Evolutionary conservation across 1,140 invertebrate genomes (phyloP), one percentile per base, ranked within the genome.

Genomic region (Psilanteris sp.): DNA sequence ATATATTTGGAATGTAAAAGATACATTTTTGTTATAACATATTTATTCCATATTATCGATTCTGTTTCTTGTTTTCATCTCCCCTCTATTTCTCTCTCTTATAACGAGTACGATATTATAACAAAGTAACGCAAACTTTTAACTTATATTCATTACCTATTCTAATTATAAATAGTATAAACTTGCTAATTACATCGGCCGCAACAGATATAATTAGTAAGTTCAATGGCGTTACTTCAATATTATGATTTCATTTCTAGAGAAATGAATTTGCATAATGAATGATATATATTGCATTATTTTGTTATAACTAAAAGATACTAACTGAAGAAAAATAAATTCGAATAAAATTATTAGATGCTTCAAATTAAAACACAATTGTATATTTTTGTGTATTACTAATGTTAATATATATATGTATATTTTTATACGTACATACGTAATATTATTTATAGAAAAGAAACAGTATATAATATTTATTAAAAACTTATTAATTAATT

Each of bases 101-200:
- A 29, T 44, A 48, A 39, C 13, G 52, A 41, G 59, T 26, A 26
- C 11, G 6, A 14, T 32, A 26, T 67, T 57, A 46, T 31, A 39
- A 48, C 50, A 48, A 55, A 67, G 50, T 46, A 68, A 48, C 11
- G 3, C 10, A 59, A 68, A 59, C 62, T 68, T 59, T 57, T 50
- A 59, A 50, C 43, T 68, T 43, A 59, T 13, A 41, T 52, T 57
- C 52, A 68, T 68, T 50, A 48, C 50, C 27, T 50, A 70, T 52
- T 52, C 29, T 44, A 27, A 61, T 70, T 70, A 61, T 59, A 70
- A 70, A 70, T 61, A 70, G 44, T 43, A 44, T 44, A 59, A 70
- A 71, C 55, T 71, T 62, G 67, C 46, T 71, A 71, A 71, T 71
- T 71, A 62, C 48, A 54, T 71, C 20, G 10, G 22, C 55, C 55